phyloP scores from a whole-genome alignment of 2,797 vertebrate species.

The Pangasius macronema region DNA sequence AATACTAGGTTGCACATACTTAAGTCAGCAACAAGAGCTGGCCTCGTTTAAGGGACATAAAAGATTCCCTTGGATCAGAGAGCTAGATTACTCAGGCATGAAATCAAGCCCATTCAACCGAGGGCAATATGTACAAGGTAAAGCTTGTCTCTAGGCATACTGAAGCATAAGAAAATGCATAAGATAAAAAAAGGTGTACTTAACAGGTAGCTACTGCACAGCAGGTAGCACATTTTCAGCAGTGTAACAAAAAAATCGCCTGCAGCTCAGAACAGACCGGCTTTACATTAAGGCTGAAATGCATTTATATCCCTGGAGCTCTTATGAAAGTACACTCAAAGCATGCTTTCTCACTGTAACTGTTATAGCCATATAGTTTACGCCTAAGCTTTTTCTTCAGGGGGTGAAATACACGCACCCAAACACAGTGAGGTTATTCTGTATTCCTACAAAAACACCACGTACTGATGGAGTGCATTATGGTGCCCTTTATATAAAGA shows the following conservation, averaged over 20 bases:
- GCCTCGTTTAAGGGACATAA: constrained; percentile 73
- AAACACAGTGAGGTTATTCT: constrained; percentile 18
- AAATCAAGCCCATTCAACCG: constrained; percentile 45
- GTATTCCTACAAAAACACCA: constrained; percentile 47
- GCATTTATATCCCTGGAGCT: constrained; percentile 33
- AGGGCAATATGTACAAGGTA: constrained; percentile 54
- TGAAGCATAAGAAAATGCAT: constrained; percentile 46
- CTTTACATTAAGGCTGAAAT: constrained; percentile 32
- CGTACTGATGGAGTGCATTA: constrained; percentile 56
- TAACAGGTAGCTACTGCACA: constrained; percentile 45
- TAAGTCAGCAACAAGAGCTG: constrained; percentile 68
- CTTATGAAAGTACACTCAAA: constrained; percentile 21
- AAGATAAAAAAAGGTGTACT: constrained; percentile 47
- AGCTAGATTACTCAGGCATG: constrained; percentile 55
- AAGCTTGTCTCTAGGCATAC: constrained; percentile 44
- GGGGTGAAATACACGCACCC: constrained; percentile 1
- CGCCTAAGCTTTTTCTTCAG: background rate
- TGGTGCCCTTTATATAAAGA: constrained; percentile 72
- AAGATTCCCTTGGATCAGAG: constrained; percentile 67
- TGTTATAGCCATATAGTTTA: constrained; percentile 22
- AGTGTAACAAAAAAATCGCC: constrained; percentile 46
- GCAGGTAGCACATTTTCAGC: constrained; percentile 39
- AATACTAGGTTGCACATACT: constrained; percentile 74
- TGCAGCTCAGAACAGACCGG: constrained; percentile 6
- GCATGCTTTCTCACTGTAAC: constrained; percentile 23